Evolutionary conservation across 2,888 invertebrate species (phyloP).

Genomic region (Agapetus fuscipes): DNA sequence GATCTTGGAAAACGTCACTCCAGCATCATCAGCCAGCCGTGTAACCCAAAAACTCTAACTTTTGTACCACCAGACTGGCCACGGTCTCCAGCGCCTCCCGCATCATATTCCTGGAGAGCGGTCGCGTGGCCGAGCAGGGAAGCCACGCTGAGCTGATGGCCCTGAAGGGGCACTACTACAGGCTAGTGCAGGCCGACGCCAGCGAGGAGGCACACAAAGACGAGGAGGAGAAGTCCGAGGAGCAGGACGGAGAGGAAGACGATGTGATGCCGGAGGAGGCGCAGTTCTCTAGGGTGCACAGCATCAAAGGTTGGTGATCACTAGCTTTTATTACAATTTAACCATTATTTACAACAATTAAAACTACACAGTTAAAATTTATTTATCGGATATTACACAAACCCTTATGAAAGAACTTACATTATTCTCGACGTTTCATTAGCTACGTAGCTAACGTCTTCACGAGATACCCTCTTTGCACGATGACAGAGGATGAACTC

Average conservation of each 20-base stretch:
- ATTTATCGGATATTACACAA: no score
- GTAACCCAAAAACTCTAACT: no score
- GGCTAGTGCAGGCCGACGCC: constrained; percentile 53
- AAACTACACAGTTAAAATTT: no score
- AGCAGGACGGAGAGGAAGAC: constrained; percentile 24
- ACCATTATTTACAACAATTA: no score
- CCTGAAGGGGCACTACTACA: constrained; percentile 53
- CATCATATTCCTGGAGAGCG: constrained; percentile 62
- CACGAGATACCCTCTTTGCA: no score
- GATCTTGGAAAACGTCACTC: no score
- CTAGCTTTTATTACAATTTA: no score
- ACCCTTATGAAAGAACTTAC: no score
- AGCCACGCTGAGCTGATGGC: constrained; percentile 59
- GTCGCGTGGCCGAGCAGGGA: constrained; percentile 60
- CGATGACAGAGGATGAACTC: no score
- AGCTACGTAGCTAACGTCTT: no score
- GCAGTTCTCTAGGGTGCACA: constrained; percentile 12
- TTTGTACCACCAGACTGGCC: constrained; percentile 50
- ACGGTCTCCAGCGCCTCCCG: constrained; percentile 59
- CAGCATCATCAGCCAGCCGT: no score
- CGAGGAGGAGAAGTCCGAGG: constrained; percentile 32
- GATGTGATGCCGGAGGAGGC: constrained; percentile 24
- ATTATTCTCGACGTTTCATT: no score
- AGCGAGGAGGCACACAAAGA: constrained; percentile 28
- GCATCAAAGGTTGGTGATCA: constrained; percentile 13